These are phyloP conservation scores for Lepidurus arcticus DNA, from an alignment of 1,140 invertebrate species.

Conservation along the genomic window DNA sequence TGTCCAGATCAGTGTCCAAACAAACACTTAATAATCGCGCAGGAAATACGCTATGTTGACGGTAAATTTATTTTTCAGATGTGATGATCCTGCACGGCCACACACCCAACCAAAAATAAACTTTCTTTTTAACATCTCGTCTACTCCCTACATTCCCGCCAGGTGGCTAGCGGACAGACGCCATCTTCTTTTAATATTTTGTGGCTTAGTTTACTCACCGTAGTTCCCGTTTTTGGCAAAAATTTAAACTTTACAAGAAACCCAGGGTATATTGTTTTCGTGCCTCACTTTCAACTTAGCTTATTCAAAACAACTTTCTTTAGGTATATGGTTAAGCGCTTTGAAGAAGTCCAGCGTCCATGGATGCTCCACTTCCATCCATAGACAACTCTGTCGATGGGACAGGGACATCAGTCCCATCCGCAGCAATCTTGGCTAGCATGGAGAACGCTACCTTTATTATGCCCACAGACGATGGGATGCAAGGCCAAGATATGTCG, in stretches of 20 bases:
- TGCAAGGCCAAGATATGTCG: conserved; percentile 10
- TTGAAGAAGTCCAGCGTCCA: not conserved
- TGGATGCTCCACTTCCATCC: conserved; percentile 18
- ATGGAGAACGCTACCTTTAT: conserved; percentile 1
- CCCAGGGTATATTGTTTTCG: not conserved
- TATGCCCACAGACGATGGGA: not conserved
- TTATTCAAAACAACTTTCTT: not conserved
- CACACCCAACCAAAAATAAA: conserved; percentile 4
- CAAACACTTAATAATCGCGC: no score
- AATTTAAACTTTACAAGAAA: conserved; percentile 13
- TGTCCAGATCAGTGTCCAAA: no score
- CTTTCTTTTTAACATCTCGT: not conserved
- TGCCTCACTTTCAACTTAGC: not conserved
- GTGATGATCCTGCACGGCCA: not conserved
- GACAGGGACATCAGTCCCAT: conserved; percentile 10
- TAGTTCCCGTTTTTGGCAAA: not conserved
- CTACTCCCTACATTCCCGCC: not conserved
- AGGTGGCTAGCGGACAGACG: conserved; percentile 17
- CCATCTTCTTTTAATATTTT: conserved; percentile 22
- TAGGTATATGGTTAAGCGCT: not conserved
- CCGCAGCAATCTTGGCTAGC: not conserved
- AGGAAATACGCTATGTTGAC: no score
- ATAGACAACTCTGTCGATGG: conserved; percentile 13
- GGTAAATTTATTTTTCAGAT: not conserved
- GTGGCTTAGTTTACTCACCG: conserved; percentile 2